Evolutionary conservation across 2,888 invertebrate genomes (phyloP).

Genomic region (Strigamia maritima): DNA sequence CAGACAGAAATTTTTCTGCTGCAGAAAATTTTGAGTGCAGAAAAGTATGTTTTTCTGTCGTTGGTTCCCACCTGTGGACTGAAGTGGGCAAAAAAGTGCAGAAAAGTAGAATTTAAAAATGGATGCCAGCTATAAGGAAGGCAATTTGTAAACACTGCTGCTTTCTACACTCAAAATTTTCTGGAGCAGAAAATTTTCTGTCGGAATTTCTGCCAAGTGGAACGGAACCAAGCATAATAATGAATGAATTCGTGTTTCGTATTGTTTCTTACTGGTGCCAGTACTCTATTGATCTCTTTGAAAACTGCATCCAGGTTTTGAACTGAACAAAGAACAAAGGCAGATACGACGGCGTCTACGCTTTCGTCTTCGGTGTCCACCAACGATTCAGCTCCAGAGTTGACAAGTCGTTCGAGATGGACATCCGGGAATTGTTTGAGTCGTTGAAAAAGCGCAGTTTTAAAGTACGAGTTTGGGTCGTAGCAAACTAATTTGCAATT

Average conservation of each 20-base stretch:
- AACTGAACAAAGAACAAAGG: constrained; percentile 38
- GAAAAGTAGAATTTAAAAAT: too few species aligned
- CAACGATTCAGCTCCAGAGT: constrained; percentile 37
- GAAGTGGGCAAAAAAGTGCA: too few species aligned
- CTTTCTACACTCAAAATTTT: too few species aligned
- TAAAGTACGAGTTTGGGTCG: constrained; percentile 40
- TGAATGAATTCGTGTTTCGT: neutral
- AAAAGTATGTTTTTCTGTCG: too few species aligned
- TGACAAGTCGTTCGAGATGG: constrained; percentile 35
- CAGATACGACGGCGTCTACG: constrained; percentile 41
- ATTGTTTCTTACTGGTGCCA: constrained; percentile 39
- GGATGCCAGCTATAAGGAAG: too few species aligned
- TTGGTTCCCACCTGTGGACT: too few species aligned
- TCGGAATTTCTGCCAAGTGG: too few species aligned
- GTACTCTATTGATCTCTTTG: constrained; percentile 38
- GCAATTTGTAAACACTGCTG: too few species aligned
- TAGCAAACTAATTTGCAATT: constrained; percentile 36
- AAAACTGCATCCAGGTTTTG: constrained; percentile 25
- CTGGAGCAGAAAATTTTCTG: too few species aligned
- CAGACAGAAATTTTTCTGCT: too few species aligned
- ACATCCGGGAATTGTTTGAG: constrained; percentile 28
- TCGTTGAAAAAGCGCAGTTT: constrained; percentile 16
- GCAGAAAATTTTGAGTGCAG: too few species aligned
- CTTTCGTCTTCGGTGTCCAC: constrained; percentile 26
- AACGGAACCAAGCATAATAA: too few species aligned